phyloP scores from a whole-genome alignment of 2,888 invertebrate genomes.

The Folsomia manolachei region DNA sequence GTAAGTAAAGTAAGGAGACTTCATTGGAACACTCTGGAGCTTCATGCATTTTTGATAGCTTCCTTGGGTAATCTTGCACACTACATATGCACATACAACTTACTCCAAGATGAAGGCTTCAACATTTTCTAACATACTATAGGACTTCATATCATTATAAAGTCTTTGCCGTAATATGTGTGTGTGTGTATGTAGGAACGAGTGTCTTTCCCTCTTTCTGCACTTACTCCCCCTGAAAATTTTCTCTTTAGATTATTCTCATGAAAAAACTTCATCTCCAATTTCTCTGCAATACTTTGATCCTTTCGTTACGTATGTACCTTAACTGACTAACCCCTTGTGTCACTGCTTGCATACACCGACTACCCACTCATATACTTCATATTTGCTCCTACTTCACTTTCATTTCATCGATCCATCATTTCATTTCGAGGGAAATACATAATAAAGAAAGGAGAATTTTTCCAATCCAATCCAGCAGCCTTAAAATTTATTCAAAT shows the following conservation, averaged over 20 bases:
- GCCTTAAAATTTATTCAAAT: slow-evolving; percentile 16
- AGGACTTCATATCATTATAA: slow-evolving; percentile 2
- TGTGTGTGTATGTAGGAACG: no score
- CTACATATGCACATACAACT: slow-evolving; percentile 25
- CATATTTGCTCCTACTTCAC: background rate
- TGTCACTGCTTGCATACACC: no score
- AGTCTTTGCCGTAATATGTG: slow-evolving; percentile 7
- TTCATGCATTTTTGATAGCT: slow-evolving; percentile 51
- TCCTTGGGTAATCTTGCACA: slow-evolving; percentile 50
- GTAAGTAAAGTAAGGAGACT: slow-evolving; percentile 23
- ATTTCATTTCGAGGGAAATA: slow-evolving; percentile 1
- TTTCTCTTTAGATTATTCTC: slow-evolving; percentile 22
- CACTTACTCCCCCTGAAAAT: slow-evolving; percentile 24
- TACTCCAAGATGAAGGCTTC: no score
- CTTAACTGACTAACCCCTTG: slow-evolving; percentile 34
- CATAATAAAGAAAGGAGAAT: no score
- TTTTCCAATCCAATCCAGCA: background rate
- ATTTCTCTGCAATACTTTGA: slow-evolving; percentile 42
- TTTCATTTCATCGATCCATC: slow-evolving; percentile 32
- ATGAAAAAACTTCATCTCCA: slow-evolving; percentile 43
- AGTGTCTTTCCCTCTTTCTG: background rate
- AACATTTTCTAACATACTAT: no score
- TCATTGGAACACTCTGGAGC: slow-evolving; percentile 40
- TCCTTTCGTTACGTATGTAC: slow-evolving; percentile 41
- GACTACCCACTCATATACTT: background rate